A percentile compares a stretch with the other conserved stretches of the same genome.
Evolutionary conservation across 2,888 invertebrate species (phyloP).

Genomic region (Eupithecia abbreviata): DNA sequence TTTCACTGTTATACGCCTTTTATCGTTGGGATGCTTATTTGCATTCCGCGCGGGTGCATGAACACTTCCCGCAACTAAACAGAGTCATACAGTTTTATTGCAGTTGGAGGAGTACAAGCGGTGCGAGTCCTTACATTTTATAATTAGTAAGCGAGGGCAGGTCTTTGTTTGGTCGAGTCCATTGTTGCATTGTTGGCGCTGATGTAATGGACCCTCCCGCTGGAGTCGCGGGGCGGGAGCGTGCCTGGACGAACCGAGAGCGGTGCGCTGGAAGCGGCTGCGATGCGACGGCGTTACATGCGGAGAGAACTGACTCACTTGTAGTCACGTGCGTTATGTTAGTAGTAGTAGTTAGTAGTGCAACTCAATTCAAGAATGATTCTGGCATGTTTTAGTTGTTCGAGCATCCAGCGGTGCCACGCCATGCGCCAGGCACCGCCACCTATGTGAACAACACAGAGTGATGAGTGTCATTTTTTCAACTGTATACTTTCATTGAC

Average conservation of each 20-base stretch:
- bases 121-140: background rate
- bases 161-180: conserved; percentile 32
- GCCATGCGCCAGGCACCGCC: too few species aligned
- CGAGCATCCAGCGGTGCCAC: too few species aligned
- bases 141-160: conserved; percentile 21
- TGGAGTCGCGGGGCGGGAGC: conserved; percentile 16
- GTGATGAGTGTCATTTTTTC: too few species aligned
- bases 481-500: too few species aligned
- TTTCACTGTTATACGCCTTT: conserved; percentile 9
- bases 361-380: too few species aligned
- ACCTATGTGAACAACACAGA: too few species aligned
- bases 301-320: background rate
- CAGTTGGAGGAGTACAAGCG: background rate
- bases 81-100: background rate
- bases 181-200: conserved; percentile 33
- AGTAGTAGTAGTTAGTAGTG: too few species aligned
- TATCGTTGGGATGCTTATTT: background rate
- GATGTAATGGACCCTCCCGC: conserved; percentile 36
- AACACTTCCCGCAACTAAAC: background rate
- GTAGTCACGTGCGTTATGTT: too few species aligned
- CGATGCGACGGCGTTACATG: background rate
- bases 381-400: too few species aligned
- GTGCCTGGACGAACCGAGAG: conserved; percentile 5
- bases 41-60: background rate
- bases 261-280: conserved; percentile 10